Percentiles rank a stretch among this genome's conserved stretches.
Evolutionary conservation across 92 coral and sea anemone species (phyloP).

Genomic region (Phenganax subtilis): DNA sequence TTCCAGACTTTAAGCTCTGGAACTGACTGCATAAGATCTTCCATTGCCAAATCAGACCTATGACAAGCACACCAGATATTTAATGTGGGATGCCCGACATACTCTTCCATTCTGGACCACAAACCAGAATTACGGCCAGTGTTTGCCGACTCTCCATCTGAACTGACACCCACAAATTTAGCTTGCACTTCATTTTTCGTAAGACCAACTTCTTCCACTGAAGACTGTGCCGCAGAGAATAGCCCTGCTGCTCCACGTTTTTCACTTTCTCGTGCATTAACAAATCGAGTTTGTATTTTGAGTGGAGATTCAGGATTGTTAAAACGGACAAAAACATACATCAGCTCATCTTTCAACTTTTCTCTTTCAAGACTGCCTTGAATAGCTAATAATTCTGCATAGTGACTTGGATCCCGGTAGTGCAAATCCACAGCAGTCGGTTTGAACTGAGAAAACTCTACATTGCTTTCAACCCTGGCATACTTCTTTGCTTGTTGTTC

Average conservation of each 20-base stretch:
- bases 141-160: constrained; percentile 28
- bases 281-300: background rate
- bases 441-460: constrained; percentile 6
- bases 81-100: background rate
- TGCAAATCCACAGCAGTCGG: constrained; percentile 22
- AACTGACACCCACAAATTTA: background rate
- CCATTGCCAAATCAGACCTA: constrained; percentile 22
- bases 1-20: constrained; percentile 14
- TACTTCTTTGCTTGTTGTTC: constrained; percentile 1
- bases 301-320: constrained; percentile 8
- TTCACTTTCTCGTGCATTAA: constrained; percentile 1
- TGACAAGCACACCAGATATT: constrained; percentile 22
- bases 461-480: background rate
- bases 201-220: background rate
- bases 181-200: background rate
- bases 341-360: constrained; percentile 8
- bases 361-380: background rate
- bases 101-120: constrained; percentile 19
- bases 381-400: constrained; percentile 12
- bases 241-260: background rate
- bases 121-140: constrained; percentile 14
- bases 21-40: background rate
- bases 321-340: constrained; percentile 1
- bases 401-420: constrained; percentile 1
- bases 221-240: background rate